A percentile compares a stretch with the other conserved stretches of the same genome.
Evolutionary conservation across 2,113 vertebrate species (phyloP).

Genomic region (Anguilla rostrata): DNA sequence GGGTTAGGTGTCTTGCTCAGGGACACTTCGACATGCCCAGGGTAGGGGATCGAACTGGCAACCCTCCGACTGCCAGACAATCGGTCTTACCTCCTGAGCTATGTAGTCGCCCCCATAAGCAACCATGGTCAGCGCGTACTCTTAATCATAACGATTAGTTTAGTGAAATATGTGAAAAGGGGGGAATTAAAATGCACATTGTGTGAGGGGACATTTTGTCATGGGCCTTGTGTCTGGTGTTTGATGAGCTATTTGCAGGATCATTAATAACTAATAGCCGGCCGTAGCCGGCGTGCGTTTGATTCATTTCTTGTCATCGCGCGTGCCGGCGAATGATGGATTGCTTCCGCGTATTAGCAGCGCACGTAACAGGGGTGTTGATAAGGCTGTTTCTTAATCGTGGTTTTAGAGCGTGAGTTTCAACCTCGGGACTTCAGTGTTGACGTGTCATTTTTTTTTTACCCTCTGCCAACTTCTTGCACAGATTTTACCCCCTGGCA

Average conservation of each 20-base stretch:
- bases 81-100: too few species aligned
- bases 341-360: slow-evolving; percentile 10
- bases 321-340: slow-evolving; percentile 19
- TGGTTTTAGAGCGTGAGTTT: neutral
- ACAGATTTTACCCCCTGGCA: neutral
- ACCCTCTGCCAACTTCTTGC: neutral
- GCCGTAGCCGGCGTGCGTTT: neutral
- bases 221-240: neutral
- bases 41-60: too few species aligned
- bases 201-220: neutral
- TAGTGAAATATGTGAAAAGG: neutral
- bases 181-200: neutral
- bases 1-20: too few species aligned
- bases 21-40: too few species aligned
- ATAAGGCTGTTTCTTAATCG: slow-evolving; percentile 23
- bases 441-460: neutral
- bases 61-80: too few species aligned
- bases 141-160: neutral
- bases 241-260: slow-evolving; percentile 29
- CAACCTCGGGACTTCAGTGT: neutral
- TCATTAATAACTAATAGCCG: slow-evolving; percentile 35
- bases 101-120: too few species aligned
- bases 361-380: slow-evolving; percentile 11
- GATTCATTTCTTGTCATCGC: slow-evolving; percentile 9
- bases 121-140: neutral